Base-by-base conservation (phyloP, 2,888 invertebrate genomes). In the Spodoptera exigua region DNA sequence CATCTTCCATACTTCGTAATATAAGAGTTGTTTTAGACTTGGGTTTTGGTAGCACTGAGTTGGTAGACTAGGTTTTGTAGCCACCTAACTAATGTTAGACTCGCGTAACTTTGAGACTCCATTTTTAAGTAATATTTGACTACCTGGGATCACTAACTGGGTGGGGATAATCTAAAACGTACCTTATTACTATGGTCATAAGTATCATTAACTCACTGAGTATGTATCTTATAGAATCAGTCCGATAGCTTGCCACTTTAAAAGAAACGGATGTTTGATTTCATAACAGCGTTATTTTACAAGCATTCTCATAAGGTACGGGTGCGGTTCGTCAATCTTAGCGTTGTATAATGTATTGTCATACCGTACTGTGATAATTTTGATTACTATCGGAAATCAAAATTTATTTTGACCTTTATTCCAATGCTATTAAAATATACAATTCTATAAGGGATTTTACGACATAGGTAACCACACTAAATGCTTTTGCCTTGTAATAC, bases 31-130 rank as follows among this genome's bases (percentile, higher is more conserved):
- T 74, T 63, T 70, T 71, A 68, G 61, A 65, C 35, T 46, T 70
- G 60, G 74, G 73, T 71, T 74, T 69, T 69, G 82, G 81, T 83
- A 72, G 83, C 83, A 83, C 83, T 54, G 54, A 62, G 47, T 72
- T 72, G 66, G 75, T 79, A 77, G 70, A 51, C 56, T 66, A 49
- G 27, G 51, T 55, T 63, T 36, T 48, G 49, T 61, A 73, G 70
- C 57, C 58, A 58, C 48, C 45, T 53, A 66, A 68, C 55, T 70
- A 72, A 63, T 71, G 44, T 58, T 70, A 77, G 56, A 66, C 68
- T 70, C 70, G 67, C 17, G 43, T 54, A 49, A 43, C 2, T 61
- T 60, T 65, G 21, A n/a, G n/a, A 47, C 45, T 51, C 16, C 46
- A 69, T 69, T 56, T 53, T 62, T 49, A 36, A 41, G 47, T 61